Conservation (phyloP, 1,140 invertebrate species). For the Drosophila erecta region DNA sequence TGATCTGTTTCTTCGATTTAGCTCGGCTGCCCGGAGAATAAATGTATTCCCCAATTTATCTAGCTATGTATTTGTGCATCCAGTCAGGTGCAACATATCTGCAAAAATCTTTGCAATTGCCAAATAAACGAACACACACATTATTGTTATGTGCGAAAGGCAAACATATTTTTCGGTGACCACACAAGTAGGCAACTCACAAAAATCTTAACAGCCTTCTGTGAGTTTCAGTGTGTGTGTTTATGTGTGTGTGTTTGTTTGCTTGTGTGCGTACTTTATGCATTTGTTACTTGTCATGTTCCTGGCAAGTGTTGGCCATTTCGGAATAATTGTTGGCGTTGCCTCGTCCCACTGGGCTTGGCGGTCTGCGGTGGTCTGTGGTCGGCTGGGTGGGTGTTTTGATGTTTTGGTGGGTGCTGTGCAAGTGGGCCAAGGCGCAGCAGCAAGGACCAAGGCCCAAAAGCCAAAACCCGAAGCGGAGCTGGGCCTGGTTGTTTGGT, state of each 20-base stretch:
- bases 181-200: background rate
- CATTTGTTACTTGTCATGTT: constrained; percentile 76
- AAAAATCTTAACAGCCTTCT: constrained; percentile 13
- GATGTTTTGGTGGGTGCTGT: background rate
- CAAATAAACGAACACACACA: constrained; percentile 22
- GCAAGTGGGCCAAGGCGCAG: background rate
- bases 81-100: constrained; percentile 30
- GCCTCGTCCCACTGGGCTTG: constrained; percentile 39
- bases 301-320: constrained; percentile 50
- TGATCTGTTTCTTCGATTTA: background rate
- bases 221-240: background rate
- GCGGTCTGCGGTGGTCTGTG: constrained; percentile 40
- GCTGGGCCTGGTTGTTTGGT: constrained; percentile 46
- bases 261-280: constrained; percentile 42
- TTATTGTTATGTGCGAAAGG: constrained; percentile 7
- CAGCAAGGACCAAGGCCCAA: constrained; percentile 2
- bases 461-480: constrained; percentile 33
- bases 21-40: constrained; percentile 1
- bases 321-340: constrained; percentile 37
- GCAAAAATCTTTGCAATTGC: constrained; percentile 23
- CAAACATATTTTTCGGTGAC: constrained; percentile 13
- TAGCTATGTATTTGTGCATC: background rate
- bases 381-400: too few species aligned
- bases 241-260: background rate
- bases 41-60: background rate